Conservation (phyloP, 2,888 invertebrate species). For the Acanthopleura granulata region DNA sequence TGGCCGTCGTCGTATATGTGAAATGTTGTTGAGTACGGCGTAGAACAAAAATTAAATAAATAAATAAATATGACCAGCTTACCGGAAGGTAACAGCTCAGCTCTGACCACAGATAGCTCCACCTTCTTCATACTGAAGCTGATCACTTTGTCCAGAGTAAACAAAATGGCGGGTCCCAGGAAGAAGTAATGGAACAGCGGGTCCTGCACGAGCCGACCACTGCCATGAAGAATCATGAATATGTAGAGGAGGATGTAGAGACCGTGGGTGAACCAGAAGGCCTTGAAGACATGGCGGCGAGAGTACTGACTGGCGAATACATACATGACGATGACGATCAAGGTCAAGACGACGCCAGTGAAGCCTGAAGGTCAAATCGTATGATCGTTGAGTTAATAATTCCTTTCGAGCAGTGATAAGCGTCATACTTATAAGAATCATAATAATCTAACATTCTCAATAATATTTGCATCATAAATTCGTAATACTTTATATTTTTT, state of each 20-base stretch:
- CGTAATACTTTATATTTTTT: too few relatives aligned
- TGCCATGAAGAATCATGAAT: conserved; percentile 75
- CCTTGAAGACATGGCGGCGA: conserved; percentile 73
- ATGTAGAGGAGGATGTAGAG: conserved; percentile 75
- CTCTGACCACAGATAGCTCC: conserved; percentile 74
- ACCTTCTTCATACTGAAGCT: conserved; percentile 74
- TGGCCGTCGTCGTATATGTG: too few relatives aligned
- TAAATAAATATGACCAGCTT: too few relatives aligned
- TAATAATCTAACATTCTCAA: too few relatives aligned
- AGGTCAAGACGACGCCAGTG: conserved; percentile 73
- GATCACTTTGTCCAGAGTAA: conserved; percentile 73
- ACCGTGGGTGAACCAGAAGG: conserved; percentile 76
- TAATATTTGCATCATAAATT: too few relatives aligned
- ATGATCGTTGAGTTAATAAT: too few relatives aligned
- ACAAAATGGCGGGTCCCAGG: conserved; percentile 74
- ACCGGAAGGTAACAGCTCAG: conserved; percentile 76
- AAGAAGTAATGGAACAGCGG: conserved; percentile 75
- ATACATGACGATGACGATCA: conserved; percentile 73
- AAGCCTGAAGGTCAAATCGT: conserved; percentile 67
- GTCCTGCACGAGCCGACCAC: conserved; percentile 73
- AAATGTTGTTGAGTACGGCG: too few relatives aligned
- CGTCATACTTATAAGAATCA: too few relatives aligned
- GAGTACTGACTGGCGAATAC: conserved; percentile 74
- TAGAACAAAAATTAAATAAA: too few relatives aligned
- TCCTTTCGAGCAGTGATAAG: too few relatives aligned